phyloP scores from a whole-genome alignment of 2,797 vertebrate species.

The Leptoclinus maculatus region DNA sequence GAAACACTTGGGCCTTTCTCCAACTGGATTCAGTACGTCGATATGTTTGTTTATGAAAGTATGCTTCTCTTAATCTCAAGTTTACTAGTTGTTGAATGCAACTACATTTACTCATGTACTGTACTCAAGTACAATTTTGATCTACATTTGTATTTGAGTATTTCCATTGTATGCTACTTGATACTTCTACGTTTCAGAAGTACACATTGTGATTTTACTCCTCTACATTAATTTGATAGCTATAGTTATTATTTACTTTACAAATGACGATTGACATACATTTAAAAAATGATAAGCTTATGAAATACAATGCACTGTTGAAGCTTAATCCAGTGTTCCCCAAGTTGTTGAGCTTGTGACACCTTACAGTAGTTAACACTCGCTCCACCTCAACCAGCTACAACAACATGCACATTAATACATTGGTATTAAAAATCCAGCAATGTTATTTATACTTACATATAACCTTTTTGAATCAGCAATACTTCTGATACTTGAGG shows the following conservation, averaged over 20 bases:
- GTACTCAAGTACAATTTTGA: not conserved
- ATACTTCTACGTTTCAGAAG: not conserved
- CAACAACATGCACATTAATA: not conserved
- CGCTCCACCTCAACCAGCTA: not conserved
- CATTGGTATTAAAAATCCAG: not conserved
- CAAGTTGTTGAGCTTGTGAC: not conserved
- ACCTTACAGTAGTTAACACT: not conserved
- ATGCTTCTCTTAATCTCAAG: not conserved
- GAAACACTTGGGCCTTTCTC: slow-evolving; percentile 89
- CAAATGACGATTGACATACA: not conserved
- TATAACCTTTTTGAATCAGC: not conserved
- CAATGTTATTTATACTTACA: not conserved
- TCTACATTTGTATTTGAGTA: not conserved
- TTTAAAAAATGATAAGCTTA: not conserved
- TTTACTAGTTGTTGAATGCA: not conserved
- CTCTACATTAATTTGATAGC: not conserved
- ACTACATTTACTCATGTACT: not conserved
- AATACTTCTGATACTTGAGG: not conserved
- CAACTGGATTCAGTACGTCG: slow-evolving; percentile 87
- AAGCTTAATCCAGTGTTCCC: not conserved
- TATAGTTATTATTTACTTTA: not conserved
- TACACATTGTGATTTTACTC: not conserved
- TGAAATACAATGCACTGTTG: no score
- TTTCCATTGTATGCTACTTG: not conserved
- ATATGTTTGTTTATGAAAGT: not conserved